phyloP scores from a whole-genome alignment of 1,140 invertebrate genomes.

The Ostrea edulis region DNA sequence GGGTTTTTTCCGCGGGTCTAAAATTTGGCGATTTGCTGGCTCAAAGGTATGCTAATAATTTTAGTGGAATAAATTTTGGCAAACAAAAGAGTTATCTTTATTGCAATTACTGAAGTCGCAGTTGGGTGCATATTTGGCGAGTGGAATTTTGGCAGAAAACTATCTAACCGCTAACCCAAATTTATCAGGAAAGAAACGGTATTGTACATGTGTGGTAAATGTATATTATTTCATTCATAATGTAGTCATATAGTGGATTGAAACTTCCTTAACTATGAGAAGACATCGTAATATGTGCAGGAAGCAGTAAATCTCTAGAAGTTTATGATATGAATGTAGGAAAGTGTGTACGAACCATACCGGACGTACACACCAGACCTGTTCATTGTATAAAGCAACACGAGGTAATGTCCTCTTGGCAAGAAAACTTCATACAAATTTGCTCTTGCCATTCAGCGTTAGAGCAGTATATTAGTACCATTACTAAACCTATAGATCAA shows the following conservation, averaged over 20 bases:
- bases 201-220: not conserved
- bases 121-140: too few species aligned
- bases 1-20: too few species aligned
- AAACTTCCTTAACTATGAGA: not conserved
- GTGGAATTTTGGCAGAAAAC: too few species aligned
- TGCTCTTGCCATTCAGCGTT: not conserved
- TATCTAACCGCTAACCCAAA: too few species aligned
- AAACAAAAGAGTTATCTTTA: too few species aligned
- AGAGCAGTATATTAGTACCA: not conserved
- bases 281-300: conserved; percentile 78
- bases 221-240: too few species aligned
- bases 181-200: not conserved
- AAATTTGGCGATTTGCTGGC: too few species aligned
- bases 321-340: conserved; percentile 79
- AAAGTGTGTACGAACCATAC: conserved; percentile 67
- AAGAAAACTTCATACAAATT: not conserved
- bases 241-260: not conserved
- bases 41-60: too few species aligned
- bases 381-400: conserved; percentile 76
- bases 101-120: too few species aligned
- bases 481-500: too few species aligned
- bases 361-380: conserved; percentile 74
- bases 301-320: conserved; percentile 76
- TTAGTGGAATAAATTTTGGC: too few species aligned
- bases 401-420: conserved; percentile 66